Evolutionary conservation across 2,113 vertebrate species (phyloP), one percentile per base, ranked within the genome.

Genomic region (Aldabrachelys gigantea): DNA sequence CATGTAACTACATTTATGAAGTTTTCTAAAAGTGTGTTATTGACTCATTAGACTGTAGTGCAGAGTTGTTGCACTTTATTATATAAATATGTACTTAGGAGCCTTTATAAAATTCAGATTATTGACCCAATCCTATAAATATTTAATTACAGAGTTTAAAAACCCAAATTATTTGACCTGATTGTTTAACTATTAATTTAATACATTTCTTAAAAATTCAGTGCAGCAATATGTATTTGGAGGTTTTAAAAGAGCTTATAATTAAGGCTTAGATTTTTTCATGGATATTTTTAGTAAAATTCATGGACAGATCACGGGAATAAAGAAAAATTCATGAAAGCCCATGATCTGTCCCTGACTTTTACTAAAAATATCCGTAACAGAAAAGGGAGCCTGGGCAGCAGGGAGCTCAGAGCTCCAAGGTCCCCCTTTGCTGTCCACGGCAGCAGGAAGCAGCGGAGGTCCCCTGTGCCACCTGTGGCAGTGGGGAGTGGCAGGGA

Each of bases 101-200:
- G 10, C 35, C 49, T 93, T 91, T 91, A 82, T 82, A 57, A 91
- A 91, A 91, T 93, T 12, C 14, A 89, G 8, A 52, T 95, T 83
- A 88, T 89, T 92, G 86, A 94, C n/a, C 54, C 1, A 17, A 31
- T 78, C 50, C 41, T 86, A 50, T 54, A 92, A 95, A 83, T 85
- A 85, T 80, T 93, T 91, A 54, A 27, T 24, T 24, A 84, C 6
- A 88, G 3, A 49, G 35, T 83, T 96, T 78, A 85, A 87, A 93
- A 94, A 81, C 12, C 72, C 5, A 14, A 57, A 50, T 80, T 3
- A 76, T 92, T 93, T 87, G 50, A 82, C n/a, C 59, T 83, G 41
- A 27, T 87, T 80, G 11, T 76, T 4, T 69, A 53, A 78, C 44
- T 52, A 31, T 75, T 89, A 2, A 69, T 50, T 91, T 41, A 88